A percentile compares a stretch with the other conserved stretches of the same genome.
These are phyloP conservation scores for Brenthis daphne DNA, from an alignment of 2,888 invertebrate species.

Conservation along the genomic window DNA sequence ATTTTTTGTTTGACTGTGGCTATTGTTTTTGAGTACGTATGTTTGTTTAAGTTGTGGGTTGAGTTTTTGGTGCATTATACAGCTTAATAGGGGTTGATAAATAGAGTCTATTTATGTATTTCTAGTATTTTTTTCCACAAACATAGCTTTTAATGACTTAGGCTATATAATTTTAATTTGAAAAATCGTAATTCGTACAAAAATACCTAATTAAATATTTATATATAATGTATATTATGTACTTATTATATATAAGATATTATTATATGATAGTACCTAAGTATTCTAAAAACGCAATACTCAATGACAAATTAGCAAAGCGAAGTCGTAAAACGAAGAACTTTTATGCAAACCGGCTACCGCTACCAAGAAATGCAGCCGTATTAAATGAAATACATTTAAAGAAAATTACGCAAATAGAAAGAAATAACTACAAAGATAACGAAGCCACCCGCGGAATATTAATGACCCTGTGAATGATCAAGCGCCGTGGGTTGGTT, in stretches of 20 bases:
- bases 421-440: constrained; percentile 35
- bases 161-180: no score
- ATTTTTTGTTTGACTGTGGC: no score
- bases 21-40: no score
- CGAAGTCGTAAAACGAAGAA: constrained; percentile 4
- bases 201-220: no score
- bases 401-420: constrained; percentile 32
- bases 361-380: constrained; percentile 16
- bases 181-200: no score
- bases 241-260: background rate
- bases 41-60: no score
- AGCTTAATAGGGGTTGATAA: no score
- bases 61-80: no score
- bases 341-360: background rate
- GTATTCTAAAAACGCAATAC: background rate
- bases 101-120: no score
- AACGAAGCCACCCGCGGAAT: constrained; percentile 35
- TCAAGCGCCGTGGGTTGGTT: constrained; percentile 27
- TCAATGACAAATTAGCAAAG: constrained; percentile 13
- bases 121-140: no score
- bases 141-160: no score
- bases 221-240: no score
- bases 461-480: constrained; percentile 35
- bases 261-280: background rate
- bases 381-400: constrained; percentile 24